A percentile compares a stretch with the other conserved stretches of the same genome.
Conservation (phyloP, 64 coral and sea anemone genomes). For the Actinia equina region DNA sequence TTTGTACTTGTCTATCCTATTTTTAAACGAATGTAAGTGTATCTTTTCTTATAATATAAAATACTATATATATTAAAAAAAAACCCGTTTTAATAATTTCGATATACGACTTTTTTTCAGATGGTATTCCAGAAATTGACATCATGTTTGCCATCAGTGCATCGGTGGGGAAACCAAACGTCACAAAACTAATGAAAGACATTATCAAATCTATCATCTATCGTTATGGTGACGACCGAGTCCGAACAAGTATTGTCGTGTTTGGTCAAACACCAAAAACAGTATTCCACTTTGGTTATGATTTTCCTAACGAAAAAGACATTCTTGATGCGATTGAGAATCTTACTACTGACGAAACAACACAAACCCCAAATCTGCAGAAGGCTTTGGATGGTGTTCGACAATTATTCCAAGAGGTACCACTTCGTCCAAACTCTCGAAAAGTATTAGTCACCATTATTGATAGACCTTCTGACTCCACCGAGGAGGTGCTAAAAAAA, state of each 20-base stretch:
- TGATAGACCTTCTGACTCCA: not conserved
- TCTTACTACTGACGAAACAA: not conserved
- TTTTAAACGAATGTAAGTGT: too few relatives aligned
- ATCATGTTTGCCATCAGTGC: conserved; percentile 45
- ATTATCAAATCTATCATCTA: conserved; percentile 40
- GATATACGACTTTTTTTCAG: not conserved
- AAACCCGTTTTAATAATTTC: not conserved
- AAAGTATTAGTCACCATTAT: conserved; percentile 22
- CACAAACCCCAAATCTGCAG: conserved; percentile 1
- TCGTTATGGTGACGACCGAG: conserved; percentile 38
- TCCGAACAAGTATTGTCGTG: conserved; percentile 25
- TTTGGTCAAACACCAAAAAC: not conserved
- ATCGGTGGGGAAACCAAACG: not conserved
- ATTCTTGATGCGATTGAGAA: not conserved
- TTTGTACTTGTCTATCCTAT: too few relatives aligned
- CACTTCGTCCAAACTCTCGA: conserved; percentile 19
- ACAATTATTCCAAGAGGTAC: conserved; percentile 5
- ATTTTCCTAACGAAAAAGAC: conserved; percentile 1
- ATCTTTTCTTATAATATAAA: too few relatives aligned
- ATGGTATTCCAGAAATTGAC: conserved; percentile 39
- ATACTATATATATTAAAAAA: too few relatives aligned
- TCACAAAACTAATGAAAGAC: conserved; percentile 32
- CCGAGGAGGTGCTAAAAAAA: conserved; percentile 1
- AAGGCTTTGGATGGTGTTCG: conserved; percentile 3
- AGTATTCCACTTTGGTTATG: conserved; percentile 13